Conservation (phyloP, 2,888 invertebrate genomes). For the Hydrotaea diabolus region DNA sequence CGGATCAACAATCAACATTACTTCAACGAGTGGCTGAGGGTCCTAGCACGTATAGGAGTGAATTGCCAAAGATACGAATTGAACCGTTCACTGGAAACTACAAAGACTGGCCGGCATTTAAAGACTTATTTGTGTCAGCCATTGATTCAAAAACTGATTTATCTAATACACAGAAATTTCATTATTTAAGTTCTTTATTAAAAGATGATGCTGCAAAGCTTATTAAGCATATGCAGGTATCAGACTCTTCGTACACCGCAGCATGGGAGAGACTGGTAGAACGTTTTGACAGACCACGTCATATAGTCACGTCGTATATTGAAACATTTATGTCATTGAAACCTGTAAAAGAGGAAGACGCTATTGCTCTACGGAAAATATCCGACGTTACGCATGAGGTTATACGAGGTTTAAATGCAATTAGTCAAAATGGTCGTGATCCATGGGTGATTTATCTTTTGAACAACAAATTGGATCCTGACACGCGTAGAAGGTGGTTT, state of each 20-base stretch:
- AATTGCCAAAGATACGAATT: too few relatives aligned
- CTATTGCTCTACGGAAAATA: conserved; percentile 43
- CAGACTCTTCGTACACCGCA: background rate
- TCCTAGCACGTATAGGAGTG: too few relatives aligned
- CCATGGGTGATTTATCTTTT: conserved; percentile 33
- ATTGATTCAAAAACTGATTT: too few relatives aligned
- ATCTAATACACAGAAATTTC: conserved; percentile 44
- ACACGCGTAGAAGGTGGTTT: conserved; percentile 14
- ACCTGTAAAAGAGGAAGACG: conserved; percentile 20
- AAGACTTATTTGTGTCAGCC: too few relatives aligned
- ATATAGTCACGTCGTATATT: background rate
- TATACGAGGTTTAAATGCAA: conserved; percentile 33
- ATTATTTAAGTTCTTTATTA: conserved; percentile 19
- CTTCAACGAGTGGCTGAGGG: too few relatives aligned
- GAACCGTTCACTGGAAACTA: too few relatives aligned
- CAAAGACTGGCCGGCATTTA: too few relatives aligned
- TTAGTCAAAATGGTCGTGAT: conserved; percentile 16
- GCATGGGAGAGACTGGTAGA: conserved; percentile 10
- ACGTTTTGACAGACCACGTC: background rate
- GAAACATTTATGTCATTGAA: conserved; percentile 45
- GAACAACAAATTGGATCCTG: background rate
- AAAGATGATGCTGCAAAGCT: conserved; percentile 4
- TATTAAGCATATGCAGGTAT: conserved; percentile 16
- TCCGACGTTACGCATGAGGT: conserved; percentile 32
- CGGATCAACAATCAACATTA: too few relatives aligned